Evolutionary conservation across 2,888 invertebrate species (phyloP).

Genomic region (Dryobotodes eremita): DNA sequence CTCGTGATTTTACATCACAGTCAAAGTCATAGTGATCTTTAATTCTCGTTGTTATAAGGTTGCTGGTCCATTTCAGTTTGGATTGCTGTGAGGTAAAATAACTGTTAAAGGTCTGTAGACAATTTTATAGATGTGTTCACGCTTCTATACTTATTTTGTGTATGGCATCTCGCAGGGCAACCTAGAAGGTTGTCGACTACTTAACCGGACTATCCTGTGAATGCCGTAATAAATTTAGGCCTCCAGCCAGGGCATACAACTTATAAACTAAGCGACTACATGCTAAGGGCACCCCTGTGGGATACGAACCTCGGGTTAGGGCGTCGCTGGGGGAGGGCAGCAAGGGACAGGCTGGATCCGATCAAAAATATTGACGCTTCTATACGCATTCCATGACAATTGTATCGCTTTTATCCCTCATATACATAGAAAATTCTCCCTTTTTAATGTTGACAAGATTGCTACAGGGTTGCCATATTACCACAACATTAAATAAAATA

Average conservation of each 20-base stretch:
- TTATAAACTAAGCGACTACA: conserved; percentile 3
- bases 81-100: not conserved
- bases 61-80: not conserved
- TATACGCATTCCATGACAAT: conserved; percentile 31
- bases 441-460: conserved; percentile 3
- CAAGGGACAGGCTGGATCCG: not conserved
- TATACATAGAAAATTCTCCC: not conserved
- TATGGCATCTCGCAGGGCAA: not conserved
- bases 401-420: not conserved
- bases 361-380: not conserved
- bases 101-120: not conserved
- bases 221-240: not conserved
- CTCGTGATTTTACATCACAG: conserved; percentile 2
- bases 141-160: not conserved
- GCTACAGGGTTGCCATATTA: conserved; percentile 50
- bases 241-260: not conserved
- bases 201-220: not conserved
- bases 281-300: not conserved
- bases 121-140: not conserved
- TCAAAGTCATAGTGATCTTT: not conserved
- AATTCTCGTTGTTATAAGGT: not conserved
- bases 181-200: not conserved
- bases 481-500: conserved; percentile 30
- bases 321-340: conserved; percentile 5
- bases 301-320: not conserved